phyloP scores from a whole-genome alignment of 2,797 vertebrate genomes.

The Pristis pectinata region DNA sequence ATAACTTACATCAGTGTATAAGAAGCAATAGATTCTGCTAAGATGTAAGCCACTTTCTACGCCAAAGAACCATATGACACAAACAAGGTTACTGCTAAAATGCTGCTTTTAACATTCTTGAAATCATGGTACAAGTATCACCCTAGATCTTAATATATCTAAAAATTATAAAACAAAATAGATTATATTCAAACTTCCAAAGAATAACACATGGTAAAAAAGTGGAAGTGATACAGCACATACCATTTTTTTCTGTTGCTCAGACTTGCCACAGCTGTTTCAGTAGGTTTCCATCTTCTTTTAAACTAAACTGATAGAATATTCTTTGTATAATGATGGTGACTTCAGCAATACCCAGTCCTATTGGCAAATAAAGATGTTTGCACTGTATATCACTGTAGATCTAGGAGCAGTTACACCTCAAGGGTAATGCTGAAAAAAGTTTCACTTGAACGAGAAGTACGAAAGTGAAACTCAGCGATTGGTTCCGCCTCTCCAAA shows the following conservation, averaged over 20 bases:
- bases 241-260: conserved; percentile 29
- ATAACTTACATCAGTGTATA: background rate
- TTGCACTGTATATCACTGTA: background rate
- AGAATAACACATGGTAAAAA: conserved; percentile 30
- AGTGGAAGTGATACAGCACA: conserved; percentile 30
- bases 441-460: background rate
- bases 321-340: background rate
- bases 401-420: background rate
- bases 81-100: background rate
- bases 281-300: background rate
- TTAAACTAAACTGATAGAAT: background rate
- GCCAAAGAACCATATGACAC: background rate
- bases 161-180: background rate
- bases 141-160: background rate
- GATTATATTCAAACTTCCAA: background rate
- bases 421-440: background rate
- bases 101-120: background rate
- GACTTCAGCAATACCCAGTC: background rate
- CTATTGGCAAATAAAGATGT: background rate
- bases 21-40: background rate
- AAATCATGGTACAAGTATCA: background rate
- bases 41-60: background rate
- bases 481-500: conserved; percentile 28
- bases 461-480: conserved; percentile 13
- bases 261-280: background rate